A percentile compares a stretch with the other conserved stretches of the same genome.
Evolutionary conservation across 1,140 invertebrate genomes (phyloP).

Genomic region (Drosophila mayri): DNA sequence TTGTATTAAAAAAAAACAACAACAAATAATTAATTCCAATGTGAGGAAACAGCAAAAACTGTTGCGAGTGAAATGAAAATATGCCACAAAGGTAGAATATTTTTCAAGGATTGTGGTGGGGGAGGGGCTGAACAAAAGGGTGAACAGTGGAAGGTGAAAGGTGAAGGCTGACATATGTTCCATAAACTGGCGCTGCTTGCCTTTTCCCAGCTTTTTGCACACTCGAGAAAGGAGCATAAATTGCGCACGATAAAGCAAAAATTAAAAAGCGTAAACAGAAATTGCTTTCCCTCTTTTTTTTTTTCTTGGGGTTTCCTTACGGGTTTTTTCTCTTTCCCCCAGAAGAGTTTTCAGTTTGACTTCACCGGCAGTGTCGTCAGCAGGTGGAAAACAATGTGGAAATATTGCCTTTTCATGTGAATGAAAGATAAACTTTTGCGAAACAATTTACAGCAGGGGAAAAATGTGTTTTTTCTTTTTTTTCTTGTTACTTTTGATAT

Average conservation of each 20-base stretch:
- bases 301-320: conserved; percentile 4
- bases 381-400: conserved; percentile 25
- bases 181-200: conserved; percentile 16
- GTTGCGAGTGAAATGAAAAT: conserved; percentile 5
- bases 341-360: conserved; percentile 15
- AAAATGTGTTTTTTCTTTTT: neutral
- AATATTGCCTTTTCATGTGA: conserved; percentile 1
- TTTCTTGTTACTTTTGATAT: too few relatives aligned
- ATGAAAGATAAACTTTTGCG: conserved; percentile 2
- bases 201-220: conserved; percentile 7
- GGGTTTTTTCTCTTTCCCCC: neutral
- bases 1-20: neutral
- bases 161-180: conserved; percentile 38
- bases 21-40: neutral
- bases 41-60: neutral
- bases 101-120: neutral
- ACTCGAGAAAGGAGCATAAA: conserved; percentile 55
- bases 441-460: conserved; percentile 9
- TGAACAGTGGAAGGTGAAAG: conserved; percentile 5
- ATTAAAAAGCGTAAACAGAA: conserved; percentile 81
- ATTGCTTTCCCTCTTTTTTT: conserved; percentile 36
- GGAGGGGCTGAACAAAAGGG: neutral
- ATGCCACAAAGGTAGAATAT: conserved; percentile 19
- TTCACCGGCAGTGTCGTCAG: conserved; percentile 7
- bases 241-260: conserved; percentile 83